Evolutionary conservation across 23 tunicate species (phyloP).

Genomic region (Botrylloides violaceus): DNA sequence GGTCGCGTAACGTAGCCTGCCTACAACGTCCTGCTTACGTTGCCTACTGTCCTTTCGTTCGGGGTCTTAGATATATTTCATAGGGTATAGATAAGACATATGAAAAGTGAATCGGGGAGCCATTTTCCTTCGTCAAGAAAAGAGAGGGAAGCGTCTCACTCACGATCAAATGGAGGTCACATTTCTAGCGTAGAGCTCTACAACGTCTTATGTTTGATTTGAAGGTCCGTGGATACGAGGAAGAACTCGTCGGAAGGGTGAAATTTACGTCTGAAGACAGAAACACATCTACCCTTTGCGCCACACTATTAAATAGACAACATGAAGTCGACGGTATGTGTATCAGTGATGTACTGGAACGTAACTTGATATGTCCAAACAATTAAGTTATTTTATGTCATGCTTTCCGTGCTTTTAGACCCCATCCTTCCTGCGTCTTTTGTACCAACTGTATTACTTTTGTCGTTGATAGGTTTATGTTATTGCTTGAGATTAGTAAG

Average conservation of each 20-base stretch:
- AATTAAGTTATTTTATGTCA: conserved; percentile 34
- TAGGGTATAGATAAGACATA: too few species aligned
- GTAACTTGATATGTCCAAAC: conserved; percentile 40
- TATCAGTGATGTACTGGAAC: conserved; percentile 26
- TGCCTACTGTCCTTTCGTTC: too few species aligned
- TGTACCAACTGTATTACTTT: conserved; percentile 33
- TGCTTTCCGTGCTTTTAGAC: conserved; percentile 37
- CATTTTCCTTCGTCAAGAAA: too few species aligned
- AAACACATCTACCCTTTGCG: conserved; percentile 2
- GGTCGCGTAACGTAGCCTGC: too few species aligned
- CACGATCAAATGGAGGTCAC: too few species aligned
- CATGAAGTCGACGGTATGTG: conserved; percentile 28
- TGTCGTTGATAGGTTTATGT: conserved; percentile 16
- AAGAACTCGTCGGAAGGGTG: neutral
- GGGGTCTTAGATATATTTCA: too few species aligned
- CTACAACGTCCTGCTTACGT: too few species aligned
- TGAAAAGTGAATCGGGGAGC: too few species aligned
- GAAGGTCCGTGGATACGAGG: neutral
- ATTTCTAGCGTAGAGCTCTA: too few species aligned
- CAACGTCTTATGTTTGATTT: too few species aligned
- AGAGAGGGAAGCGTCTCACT: too few species aligned
- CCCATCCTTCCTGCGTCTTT: conserved; percentile 26
- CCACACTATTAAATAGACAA: conserved; percentile 35
- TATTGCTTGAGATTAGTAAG: conserved; percentile 4
- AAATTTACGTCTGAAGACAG: neutral